Evolutionary conservation across 1,140 invertebrate genomes (phyloP), one percentile per base, ranked within the genome.

Genomic region (Drosophila tsacasi): DNA sequence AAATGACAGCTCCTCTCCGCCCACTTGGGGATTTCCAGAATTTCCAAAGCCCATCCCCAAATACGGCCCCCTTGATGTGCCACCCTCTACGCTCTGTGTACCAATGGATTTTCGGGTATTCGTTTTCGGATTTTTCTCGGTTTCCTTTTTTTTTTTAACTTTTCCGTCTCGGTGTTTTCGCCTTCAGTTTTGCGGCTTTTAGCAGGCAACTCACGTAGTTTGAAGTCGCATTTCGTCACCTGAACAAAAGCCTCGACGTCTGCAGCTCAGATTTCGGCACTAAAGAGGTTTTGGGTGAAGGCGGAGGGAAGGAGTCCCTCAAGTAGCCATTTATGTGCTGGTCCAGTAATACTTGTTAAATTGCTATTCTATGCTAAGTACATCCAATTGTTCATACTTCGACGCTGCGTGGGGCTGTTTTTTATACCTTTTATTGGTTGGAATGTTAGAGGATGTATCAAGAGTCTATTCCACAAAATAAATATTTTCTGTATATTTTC

Each of bases 151-250:
- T 71, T 49, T 9, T 30, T 44, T 23, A 42, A 58, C 49, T 52
- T 46, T 40, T n/a, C 19, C 66, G 35, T 60, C 44, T 59, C 25
- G 60, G 37, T 50, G 57, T 63, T 71, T 69, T 46, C 44, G 44
- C 40, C 42, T 63, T 85, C 57, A 69, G 69, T 81, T 77, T 55
- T 39, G 57, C 30, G 63, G 57, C 55, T 57, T 50, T 87, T 89
- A 42, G 47, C 63, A 89, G 62, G 85, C 85, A 82, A 35, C 72
- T 91, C 85, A 90, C 85, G 85, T 90, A 85, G 46, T 77, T 63
- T 57, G 65, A 73, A 84, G 78, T 69, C 85, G 68, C 85, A 82
- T 91, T 85, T 90, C 86, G 86, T 90, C 85, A 90, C 85, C 86
- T 82, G 71, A 79, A 83, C 62, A 63, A 62, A 78, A 72, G 71